Conservation (phyloP, 2,797 vertebrate species). For the Galagoides demidoff region DNA sequence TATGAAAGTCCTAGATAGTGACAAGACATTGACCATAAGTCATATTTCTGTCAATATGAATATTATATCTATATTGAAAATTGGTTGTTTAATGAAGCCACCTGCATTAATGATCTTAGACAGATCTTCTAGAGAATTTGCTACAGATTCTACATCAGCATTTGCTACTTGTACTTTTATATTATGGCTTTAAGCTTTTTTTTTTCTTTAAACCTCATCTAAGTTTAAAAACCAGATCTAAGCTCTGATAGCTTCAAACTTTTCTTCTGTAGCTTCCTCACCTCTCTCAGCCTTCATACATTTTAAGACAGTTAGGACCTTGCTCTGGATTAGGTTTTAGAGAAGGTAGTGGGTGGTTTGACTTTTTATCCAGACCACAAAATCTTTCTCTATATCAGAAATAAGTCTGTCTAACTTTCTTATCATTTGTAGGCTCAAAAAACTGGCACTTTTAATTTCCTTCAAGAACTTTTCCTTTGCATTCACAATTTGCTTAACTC, state of each 20-base stretch:
- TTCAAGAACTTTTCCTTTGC: not conserved
- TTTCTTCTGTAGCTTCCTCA: not conserved
- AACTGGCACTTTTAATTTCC: not conserved
- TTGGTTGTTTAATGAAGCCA: not conserved
- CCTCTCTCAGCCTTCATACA: too few relatives aligned
- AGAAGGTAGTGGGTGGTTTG: not conserved
- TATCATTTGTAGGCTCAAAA: not conserved
- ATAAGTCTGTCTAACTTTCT: not conserved
- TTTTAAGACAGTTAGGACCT: not conserved
- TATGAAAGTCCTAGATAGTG: not conserved
- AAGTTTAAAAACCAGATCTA: not conserved
- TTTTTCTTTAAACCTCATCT: not conserved
- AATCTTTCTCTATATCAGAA: not conserved
- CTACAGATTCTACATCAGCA: not conserved
- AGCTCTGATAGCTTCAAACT: not conserved
- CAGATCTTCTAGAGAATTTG: not conserved
- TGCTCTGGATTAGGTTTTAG: not conserved
- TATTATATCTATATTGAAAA: not conserved
- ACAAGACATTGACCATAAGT: not conserved
- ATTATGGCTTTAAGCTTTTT: not conserved
- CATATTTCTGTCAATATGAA: not conserved
- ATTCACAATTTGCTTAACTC: not conserved
- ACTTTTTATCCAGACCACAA: not conserved
- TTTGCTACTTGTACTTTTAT: not conserved
- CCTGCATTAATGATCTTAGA: not conserved